These are phyloP conservation scores for Drosophila crucigera DNA, from an alignment of 2,888 invertebrate genomes.

Conservation along the genomic window DNA sequence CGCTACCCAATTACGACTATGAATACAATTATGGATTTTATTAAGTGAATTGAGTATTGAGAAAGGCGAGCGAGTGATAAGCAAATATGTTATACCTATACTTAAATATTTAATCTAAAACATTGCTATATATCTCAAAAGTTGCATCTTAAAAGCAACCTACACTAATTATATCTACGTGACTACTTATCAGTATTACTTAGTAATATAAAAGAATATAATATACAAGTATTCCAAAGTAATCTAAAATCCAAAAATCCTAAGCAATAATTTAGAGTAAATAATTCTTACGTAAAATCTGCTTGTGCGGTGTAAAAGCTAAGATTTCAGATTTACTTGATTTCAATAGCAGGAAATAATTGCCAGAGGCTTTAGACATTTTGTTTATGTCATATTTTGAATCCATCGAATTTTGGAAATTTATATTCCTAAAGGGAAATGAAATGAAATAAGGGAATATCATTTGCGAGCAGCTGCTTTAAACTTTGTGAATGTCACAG, in stretches of 20 bases:
- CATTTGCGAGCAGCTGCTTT: constrained; percentile 38
- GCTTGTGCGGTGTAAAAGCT: background rate
- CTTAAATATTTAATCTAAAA: background rate
- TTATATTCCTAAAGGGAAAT: background rate
- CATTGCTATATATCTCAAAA: background rate
- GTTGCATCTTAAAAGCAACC: background rate
- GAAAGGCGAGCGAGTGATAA: background rate
- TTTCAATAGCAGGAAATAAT: background rate
- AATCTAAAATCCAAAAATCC: background rate
- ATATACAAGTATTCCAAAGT: background rate
- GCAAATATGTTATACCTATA: background rate
- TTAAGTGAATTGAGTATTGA: background rate
- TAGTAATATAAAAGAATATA: background rate
- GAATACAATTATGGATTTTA: constrained; percentile 30
- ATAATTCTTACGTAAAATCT: background rate
- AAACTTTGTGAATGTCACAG: constrained; percentile 32
- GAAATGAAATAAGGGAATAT: constrained; percentile 11
- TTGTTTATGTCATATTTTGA: background rate
- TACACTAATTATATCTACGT: background rate
- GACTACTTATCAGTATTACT: constrained; percentile 1
- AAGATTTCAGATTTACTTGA: background rate
- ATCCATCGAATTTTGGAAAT: background rate
- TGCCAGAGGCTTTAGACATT: background rate
- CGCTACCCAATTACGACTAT: constrained; percentile 29
- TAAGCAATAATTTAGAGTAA: background rate